A percentile compares a stretch with the other conserved stretches of the same genome.
Conservation (phyloP, 2,113 vertebrate genomes). For the Psilopsiagon aurifrons region DNA sequence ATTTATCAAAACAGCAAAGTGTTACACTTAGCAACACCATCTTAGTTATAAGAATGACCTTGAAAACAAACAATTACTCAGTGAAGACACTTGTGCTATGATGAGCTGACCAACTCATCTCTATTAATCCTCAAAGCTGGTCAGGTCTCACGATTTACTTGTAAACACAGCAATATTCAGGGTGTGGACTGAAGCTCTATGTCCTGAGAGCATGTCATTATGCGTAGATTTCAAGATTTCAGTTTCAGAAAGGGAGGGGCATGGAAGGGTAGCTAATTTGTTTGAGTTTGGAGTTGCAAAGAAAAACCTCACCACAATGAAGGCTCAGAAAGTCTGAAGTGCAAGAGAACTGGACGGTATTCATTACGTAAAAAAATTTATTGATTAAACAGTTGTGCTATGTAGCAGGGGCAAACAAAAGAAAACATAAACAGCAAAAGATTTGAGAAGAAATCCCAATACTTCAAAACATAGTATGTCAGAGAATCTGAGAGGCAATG, state of each 20-base stretch:
- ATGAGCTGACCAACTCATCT: not conserved
- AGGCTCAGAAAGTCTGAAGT: not conserved
- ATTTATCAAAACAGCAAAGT: not conserved
- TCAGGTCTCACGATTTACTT: not conserved
- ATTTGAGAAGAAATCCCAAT: not conserved
- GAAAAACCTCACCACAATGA: not conserved
- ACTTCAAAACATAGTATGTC: not conserved
- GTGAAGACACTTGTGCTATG: not conserved
- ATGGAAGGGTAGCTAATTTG: not conserved
- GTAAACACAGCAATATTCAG: not conserved
- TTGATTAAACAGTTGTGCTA: not conserved
- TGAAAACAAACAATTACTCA: not conserved
- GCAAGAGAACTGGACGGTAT: not conserved
- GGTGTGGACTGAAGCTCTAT: not conserved
- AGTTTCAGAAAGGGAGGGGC: not conserved
- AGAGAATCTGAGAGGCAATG: not conserved
- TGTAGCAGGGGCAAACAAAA: not conserved
- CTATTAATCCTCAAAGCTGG: not conserved
- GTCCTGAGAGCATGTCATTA: not conserved
- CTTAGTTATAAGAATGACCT: not conserved
- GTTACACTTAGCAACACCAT: not conserved
- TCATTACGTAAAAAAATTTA: not conserved
- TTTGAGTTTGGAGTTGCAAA: not conserved
- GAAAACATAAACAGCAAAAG: not conserved
- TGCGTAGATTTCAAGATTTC: not conserved